Conservation (phyloP, 2,113 vertebrate species). For the Pongo abelii region DNA sequence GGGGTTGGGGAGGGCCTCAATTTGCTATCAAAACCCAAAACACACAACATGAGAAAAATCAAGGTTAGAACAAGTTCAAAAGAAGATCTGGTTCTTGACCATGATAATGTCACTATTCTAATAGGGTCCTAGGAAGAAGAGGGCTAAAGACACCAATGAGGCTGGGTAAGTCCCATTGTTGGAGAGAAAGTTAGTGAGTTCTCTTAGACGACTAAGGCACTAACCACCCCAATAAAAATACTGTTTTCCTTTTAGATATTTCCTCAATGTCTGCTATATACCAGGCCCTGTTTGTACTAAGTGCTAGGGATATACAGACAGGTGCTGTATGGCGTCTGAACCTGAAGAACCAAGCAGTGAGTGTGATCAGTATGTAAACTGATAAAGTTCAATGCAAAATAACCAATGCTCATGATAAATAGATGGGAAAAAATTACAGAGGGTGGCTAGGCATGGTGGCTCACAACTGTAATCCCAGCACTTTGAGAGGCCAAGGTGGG, state of each 20-base stretch:
- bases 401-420: background rate
- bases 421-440: accelerated
- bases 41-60: background rate
- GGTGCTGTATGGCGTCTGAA: accelerated
- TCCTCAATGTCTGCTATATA: background rate
- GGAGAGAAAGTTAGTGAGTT: background rate
- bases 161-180: background rate
- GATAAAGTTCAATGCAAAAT: background rate
- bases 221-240: background rate
- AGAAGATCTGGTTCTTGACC: background rate
- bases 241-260: background rate
- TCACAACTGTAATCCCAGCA: too few relatives aligned
- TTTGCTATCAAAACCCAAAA: background rate
- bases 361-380: accelerated
- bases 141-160: background rate
- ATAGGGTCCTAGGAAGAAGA: background rate
- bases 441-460: too few relatives aligned
- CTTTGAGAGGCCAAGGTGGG: too few relatives aligned
- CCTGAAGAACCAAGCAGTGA: background rate
- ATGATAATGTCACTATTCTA: background rate
- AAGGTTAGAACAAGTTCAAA: background rate
- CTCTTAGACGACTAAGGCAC: background rate
- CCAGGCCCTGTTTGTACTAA: background rate
- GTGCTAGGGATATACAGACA: too few relatives aligned
- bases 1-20: background rate